Evolutionary conservation across 35 echinoderm and acorn worm species (phyloP), one percentile per base, ranked within the genome.

Genomic region (Apostichopus japonicus): DNA sequence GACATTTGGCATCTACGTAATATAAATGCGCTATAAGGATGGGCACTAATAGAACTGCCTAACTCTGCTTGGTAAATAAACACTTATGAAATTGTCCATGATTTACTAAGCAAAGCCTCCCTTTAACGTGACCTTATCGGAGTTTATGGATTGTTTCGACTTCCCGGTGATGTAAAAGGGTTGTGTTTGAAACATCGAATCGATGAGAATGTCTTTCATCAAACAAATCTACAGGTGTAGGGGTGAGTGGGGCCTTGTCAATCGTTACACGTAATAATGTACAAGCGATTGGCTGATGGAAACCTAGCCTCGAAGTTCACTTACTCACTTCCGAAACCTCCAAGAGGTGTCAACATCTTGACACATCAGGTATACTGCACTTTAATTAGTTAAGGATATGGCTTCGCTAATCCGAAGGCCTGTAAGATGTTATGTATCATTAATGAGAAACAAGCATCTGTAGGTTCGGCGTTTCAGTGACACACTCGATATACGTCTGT

Each of bases 81-180:
- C 33, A 44, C 33, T 44, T 4, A 61, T 8, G 57, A 8, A 61
- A 13, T 61, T 61, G 57, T 2, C 8, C 57, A 13, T 61, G 57
- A 61, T 61, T 61, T 13, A 13, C 8, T 61, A 61, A 61, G 7
- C 8, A 61, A 61, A 56, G 80, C 56, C 55, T 57, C 81, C 22
- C 81, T 84, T 84, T 84, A 84, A 84, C 23, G 81, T 84, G 81
- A 84, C 81, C 81, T 84, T 23, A 21, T 17, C 53, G 23, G 71
- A 23, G 17, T 84, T 84, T 84, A 57, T 84, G 54, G 57, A n/a
- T 84, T 51, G 81, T 58, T 55, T 17, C 54, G 54, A 57, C 54
- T 24, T 58, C 21, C 33, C 33, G 0, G 33, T 44, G 33, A 44
- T 44, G 33, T 4, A 58, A 7, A 51, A 84, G 21, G 79, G 79